Evolutionary conservation across 2,888 invertebrate species (phyloP).

Genomic region (Acanthopleura granulata): DNA sequence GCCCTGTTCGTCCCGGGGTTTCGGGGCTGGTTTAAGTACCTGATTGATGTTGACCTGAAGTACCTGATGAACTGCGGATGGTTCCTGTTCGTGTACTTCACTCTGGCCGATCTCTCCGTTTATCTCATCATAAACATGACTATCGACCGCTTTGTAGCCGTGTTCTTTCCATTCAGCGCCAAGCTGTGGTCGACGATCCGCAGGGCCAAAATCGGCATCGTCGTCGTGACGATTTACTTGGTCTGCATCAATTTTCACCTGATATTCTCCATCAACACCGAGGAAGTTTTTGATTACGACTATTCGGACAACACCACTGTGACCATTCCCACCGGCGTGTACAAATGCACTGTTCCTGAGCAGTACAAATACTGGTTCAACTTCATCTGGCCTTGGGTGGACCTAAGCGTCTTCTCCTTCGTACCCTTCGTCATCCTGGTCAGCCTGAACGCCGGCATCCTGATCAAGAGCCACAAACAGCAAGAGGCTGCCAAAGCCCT

Average conservation of each 20-base stretch:
- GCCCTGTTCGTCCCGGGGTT: slow-evolving; percentile 13
- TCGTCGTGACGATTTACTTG: background rate
- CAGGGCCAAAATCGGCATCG: slow-evolving; percentile 9
- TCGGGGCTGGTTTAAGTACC: slow-evolving; percentile 7
- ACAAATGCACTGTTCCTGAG: background rate
- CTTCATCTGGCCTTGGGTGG: slow-evolving; percentile 19
- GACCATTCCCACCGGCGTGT: background rate
- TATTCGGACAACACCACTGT: background rate
- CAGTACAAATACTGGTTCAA: background rate
- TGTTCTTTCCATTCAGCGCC: slow-evolving; percentile 14
- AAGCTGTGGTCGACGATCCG: background rate
- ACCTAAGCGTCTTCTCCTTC: slow-evolving; percentile 15
- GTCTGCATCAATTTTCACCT: background rate
- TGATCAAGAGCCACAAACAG: slow-evolving; percentile 10
- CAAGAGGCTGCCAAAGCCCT: background rate
- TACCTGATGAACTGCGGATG: slow-evolving; percentile 8
- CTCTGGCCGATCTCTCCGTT: slow-evolving; percentile 19
- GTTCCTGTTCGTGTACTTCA: slow-evolving; percentile 19
- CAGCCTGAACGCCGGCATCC: background rate
- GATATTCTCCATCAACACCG: background rate
- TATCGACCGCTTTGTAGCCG: slow-evolving; percentile 4
- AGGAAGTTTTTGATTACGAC: background rate
- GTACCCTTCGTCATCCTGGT: slow-evolving; percentile 13
- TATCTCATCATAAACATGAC: slow-evolving; percentile 20
- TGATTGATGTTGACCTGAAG: background rate